These are phyloP conservation scores for Choristoneura fumiferana DNA, from an alignment of 1,140 invertebrate genomes.

Conservation along the genomic window DNA sequence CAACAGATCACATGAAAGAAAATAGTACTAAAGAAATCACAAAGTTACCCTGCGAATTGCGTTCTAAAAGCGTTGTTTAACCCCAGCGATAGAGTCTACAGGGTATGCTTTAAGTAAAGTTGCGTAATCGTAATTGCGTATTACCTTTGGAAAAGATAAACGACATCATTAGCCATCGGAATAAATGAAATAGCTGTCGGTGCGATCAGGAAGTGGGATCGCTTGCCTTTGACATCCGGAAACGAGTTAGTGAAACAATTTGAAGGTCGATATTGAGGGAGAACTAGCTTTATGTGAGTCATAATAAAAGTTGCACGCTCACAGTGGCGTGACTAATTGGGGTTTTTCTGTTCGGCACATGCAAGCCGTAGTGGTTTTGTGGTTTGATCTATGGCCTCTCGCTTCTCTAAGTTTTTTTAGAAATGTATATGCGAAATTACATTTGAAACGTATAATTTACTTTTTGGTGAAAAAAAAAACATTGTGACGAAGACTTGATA, in stretches of 20 bases:
- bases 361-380: too few relatives aligned
- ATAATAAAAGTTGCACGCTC: too few relatives aligned
- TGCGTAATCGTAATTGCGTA: constrained; percentile 7
- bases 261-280: too few relatives aligned
- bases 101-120: not conserved
- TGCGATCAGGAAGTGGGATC: not conserved
- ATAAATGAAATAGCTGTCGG: not conserved
- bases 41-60: not conserved
- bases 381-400: too few relatives aligned
- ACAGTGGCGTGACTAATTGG: too few relatives aligned
- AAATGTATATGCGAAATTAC: too few relatives aligned
- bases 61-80: not conserved
- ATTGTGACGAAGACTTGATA: too few relatives aligned
- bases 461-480: too few relatives aligned
- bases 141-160: constrained; percentile 7
- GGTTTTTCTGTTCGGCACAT: too few relatives aligned
- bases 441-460: too few relatives aligned
- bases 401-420: too few relatives aligned
- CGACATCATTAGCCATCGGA: not conserved
- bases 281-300: too few relatives aligned
- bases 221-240: not conserved
- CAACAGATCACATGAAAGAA: constrained; percentile 40
- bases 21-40: not conserved
- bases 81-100: not conserved
- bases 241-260: not conserved